These are phyloP conservation scores for Parasteatoda lunata DNA, from an alignment of 2,888 invertebrate species.

Conservation along the genomic window DNA sequence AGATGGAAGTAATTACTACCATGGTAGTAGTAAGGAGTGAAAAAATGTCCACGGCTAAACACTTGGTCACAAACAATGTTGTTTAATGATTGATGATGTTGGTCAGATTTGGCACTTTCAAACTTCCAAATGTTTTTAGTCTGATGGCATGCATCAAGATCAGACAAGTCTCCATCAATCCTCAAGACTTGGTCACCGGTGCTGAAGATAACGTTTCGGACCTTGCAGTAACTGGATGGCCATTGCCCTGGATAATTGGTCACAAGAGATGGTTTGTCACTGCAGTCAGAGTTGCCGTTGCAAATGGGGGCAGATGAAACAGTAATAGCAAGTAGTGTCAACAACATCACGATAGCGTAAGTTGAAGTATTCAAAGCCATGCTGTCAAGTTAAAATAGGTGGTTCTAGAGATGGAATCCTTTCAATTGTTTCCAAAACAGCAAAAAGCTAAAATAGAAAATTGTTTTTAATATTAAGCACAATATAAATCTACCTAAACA, in stretches of 20 bases:
- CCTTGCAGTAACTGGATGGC: constrained; percentile 66
- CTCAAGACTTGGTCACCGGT: constrained; percentile 44
- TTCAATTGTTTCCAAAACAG: not conserved
- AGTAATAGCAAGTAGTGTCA: constrained; percentile 31
- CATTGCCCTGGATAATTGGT: constrained; percentile 67
- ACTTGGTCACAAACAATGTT: constrained; percentile 69
- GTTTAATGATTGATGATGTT: constrained; percentile 32
- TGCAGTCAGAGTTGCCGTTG: constrained; percentile 1
- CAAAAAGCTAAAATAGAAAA: constrained; percentile 10
- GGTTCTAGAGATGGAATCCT: not conserved
- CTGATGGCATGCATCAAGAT: constrained; percentile 63
- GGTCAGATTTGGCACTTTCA: constrained; percentile 20
- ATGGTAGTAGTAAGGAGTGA: constrained; percentile 70
- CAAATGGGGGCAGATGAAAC: constrained; percentile 52
- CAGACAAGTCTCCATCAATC: constrained; percentile 42
- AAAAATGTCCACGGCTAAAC: constrained; percentile 70
- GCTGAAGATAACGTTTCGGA: constrained; percentile 66
- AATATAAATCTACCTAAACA: not conserved
- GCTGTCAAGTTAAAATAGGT: not conserved
- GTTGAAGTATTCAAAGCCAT: constrained; percentile 15
- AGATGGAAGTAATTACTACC: constrained; percentile 72
- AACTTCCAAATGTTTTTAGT: constrained; percentile 66
- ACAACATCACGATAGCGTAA: constrained; percentile 9
- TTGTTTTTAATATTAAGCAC: not conserved
- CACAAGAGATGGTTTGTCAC: constrained; percentile 31